Evolutionary conservation across 2,113 vertebrate species (phyloP).

Genomic region (Uropsilus gracilis): DNA sequence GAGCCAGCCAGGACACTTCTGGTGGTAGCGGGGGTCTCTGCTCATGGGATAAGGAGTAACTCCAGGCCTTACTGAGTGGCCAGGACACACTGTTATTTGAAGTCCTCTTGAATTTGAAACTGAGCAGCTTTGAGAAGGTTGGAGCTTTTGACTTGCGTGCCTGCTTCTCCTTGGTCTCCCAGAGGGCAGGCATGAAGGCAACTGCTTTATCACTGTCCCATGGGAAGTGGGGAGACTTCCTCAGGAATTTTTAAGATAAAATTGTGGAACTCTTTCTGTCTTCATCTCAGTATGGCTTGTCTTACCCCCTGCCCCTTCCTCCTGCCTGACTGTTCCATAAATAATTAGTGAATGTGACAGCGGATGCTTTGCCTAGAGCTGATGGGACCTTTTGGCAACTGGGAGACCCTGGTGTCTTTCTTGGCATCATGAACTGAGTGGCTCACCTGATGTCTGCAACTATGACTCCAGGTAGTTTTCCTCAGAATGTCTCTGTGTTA

Average conservation of each 20-base stretch:
- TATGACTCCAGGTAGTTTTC: neutral
- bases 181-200: neutral
- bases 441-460: conserved; percentile 39
- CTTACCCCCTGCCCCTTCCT: conserved; percentile 31
- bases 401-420: neutral
- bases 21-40: accelerated
- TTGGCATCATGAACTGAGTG: neutral
- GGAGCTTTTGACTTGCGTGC: neutral
- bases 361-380: neutral
- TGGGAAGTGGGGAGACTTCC: neutral
- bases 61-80: neutral
- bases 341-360: conserved; percentile 46
- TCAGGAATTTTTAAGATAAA: neutral
- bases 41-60: neutral
- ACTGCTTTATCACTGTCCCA: neutral
- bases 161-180: neutral
- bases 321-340: conserved; percentile 26
- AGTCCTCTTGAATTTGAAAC: neutral
- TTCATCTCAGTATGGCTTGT: neutral
- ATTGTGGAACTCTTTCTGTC: neutral
- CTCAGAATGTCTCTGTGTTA: neutral
- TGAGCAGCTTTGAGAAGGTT: neutral
- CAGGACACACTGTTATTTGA: neutral
- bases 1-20: neutral
- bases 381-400: conserved; percentile 55